Evolutionary conservation across 2,113 vertebrate genomes (phyloP).

Genomic region (Suncus etruscus): DNA sequence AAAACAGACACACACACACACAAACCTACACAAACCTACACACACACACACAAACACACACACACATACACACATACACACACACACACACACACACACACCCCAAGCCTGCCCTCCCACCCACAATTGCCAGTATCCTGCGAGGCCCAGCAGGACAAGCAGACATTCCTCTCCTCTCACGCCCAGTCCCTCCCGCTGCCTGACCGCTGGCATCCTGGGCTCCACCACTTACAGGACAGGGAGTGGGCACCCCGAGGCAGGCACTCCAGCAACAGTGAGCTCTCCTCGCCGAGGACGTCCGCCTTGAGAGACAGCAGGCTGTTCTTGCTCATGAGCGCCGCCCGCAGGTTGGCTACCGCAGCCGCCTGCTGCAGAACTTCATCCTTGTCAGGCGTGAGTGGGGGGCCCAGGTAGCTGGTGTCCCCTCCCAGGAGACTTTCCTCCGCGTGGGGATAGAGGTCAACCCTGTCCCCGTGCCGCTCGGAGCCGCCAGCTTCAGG

Average conservation of each 20-base stretch:
- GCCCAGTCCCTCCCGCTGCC: rapidly evolving
- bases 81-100: no score
- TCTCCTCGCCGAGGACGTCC: conserved; percentile 95
- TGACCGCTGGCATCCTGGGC: background rate
- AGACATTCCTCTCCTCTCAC: no score
- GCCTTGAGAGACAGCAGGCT: conserved; percentile 97
- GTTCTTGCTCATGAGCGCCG: conserved; percentile 98
- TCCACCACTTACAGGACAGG: conserved; percentile 94
- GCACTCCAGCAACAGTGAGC: conserved; percentile 97
- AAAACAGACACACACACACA: no score
- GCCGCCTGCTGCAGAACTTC: conserved; percentile 89
- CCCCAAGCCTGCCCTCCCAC: no score
- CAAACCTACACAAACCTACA: no score
- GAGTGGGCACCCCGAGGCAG: conserved; percentile 96
- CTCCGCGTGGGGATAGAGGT: conserved; percentile 92
- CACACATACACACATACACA: no score
- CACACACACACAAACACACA: no score
- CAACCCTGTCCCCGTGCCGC: conserved; percentile 90
- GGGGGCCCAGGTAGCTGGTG: conserved; percentile 88
- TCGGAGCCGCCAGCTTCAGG: conserved; percentile 93
- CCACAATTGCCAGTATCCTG: no score
- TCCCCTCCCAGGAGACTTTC: conserved; percentile 90
- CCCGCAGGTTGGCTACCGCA: conserved; percentile 95
- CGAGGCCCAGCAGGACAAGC: no score
- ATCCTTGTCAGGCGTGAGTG: conserved; percentile 91